Evolutionary conservation across 1,140 invertebrate genomes (phyloP).

Genomic region (Cyclina sinensis): DNA sequence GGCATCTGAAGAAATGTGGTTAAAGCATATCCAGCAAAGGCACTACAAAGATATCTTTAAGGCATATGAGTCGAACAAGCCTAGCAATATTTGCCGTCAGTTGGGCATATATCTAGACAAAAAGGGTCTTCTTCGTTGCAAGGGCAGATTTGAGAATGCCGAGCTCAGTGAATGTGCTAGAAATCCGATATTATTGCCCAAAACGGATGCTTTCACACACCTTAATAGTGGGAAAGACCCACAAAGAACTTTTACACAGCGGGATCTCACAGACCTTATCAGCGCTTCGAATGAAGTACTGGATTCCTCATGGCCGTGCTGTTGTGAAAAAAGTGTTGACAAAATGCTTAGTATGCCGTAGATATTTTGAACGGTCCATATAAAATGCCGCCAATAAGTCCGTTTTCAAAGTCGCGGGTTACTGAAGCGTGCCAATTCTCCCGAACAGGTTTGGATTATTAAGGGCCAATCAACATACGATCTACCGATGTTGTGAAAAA

Average conservation of each 20-base stretch:
- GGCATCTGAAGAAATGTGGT: not conserved
- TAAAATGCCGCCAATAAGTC: not conserved
- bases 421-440: not conserved
- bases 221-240: not conserved
- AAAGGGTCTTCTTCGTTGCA: not conserved
- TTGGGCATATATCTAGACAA: not conserved
- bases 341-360: not conserved
- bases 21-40: not conserved
- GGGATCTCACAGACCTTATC: constrained; percentile 19
- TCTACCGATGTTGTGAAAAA: not conserved
- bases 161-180: not conserved
- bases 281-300: constrained; percentile 6
- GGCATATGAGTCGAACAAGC: not conserved
- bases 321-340: not conserved
- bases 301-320: constrained; percentile 27
- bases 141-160: not conserved
- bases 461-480: not conserved
- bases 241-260: constrained; percentile 1
- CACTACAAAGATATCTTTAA: constrained; percentile 22
- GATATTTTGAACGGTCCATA: not conserved
- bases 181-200: constrained; percentile 3
- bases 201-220: not conserved
- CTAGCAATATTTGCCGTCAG: not conserved
- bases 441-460: not conserved
- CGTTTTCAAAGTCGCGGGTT: not conserved